Conservation (phyloP, 2,113 vertebrate genomes). For the Platanista minor region DNA sequence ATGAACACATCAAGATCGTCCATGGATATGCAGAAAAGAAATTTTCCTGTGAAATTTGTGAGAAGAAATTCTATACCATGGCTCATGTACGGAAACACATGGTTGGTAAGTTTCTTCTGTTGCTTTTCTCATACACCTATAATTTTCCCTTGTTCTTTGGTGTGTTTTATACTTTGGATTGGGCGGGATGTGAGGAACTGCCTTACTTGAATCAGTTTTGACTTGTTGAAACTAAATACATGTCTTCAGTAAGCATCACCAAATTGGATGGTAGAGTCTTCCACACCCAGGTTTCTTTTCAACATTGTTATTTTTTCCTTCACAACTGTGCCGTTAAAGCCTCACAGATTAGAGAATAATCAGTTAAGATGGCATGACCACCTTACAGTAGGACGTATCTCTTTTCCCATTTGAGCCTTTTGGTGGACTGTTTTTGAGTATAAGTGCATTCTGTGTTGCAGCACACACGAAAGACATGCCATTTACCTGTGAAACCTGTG, state of each 20-base stretch:
- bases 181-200: background rate
- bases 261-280: background rate
- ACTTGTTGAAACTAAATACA: background rate
- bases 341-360: background rate
- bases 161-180: background rate
- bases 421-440: background rate
- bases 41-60: constrained; percentile 98
- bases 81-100: constrained; percentile 98
- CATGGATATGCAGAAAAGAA: constrained; percentile 99
- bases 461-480: constrained; percentile 99
- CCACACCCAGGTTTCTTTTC: background rate
- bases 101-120: constrained; percentile 90
- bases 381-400: background rate
- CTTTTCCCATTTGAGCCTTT: background rate
- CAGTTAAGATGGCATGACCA: background rate
- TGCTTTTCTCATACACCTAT: background rate
- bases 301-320: background rate
- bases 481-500: constrained; percentile 98
- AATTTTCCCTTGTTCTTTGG: background rate
- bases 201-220: background rate
- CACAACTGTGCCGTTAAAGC: background rate
- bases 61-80: constrained; percentile 99
- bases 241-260: background rate
- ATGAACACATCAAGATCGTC: constrained; percentile 99
- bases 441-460: constrained; percentile 75